These are phyloP conservation scores for Cossypha niveicapilla DNA, from an alignment of 2,797 vertebrate genomes.

Conservation along the genomic window DNA sequence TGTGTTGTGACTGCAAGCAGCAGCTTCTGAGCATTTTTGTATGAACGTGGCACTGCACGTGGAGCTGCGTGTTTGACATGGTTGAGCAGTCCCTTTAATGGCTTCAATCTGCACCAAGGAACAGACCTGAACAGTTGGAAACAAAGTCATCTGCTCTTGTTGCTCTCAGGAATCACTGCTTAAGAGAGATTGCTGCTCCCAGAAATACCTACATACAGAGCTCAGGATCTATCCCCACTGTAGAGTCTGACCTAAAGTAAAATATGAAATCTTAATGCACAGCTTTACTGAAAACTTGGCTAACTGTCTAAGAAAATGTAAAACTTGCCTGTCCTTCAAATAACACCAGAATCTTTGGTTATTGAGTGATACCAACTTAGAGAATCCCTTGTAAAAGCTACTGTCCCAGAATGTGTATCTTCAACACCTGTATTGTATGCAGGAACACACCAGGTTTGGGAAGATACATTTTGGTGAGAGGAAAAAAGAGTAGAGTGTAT, in stretches of 20 bases:
- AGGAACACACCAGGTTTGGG: neutral
- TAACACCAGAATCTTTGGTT: neutral
- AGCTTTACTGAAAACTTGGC: neutral
- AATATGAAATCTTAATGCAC: neutral
- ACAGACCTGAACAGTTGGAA: neutral
- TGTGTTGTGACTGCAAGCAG: neutral
- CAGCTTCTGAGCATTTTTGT: neutral
- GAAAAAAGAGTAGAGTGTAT: neutral
- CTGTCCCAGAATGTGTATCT: neutral
- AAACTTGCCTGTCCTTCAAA: neutral
- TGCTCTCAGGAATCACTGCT: neutral
- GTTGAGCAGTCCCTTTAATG: slow-evolving; percentile 8
- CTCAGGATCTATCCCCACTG: neutral
- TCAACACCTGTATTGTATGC: neutral
- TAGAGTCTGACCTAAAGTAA: neutral
- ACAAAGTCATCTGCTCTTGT: neutral
- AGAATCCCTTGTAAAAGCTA: neutral
- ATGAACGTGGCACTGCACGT: accelerated
- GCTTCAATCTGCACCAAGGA: neutral
- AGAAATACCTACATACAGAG: neutral
- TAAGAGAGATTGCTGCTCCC: neutral
- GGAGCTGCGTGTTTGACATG: neutral
- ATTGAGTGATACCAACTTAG: neutral
- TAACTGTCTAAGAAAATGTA: neutral
- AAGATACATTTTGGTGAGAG: neutral